Evolutionary conservation across 2,797 vertebrate species (phyloP).

Genomic region (Hydrolagus colliei): DNA sequence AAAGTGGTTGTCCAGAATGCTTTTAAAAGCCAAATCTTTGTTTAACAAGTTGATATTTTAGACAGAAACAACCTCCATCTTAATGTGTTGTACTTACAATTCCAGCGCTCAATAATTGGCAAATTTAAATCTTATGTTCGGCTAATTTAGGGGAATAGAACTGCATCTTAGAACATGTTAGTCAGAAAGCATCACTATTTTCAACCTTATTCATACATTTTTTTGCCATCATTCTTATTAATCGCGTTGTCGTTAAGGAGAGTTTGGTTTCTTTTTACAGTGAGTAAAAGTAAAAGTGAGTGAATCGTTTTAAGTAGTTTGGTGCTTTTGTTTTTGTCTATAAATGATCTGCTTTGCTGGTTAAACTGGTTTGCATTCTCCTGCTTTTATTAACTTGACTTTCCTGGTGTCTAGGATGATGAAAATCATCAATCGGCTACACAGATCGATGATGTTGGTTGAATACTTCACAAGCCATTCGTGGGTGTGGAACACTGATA

Average conservation of each 20-base stretch:
- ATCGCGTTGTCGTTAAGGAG: background rate
- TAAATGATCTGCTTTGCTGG: constrained; percentile 34
- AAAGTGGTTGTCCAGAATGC: no score
- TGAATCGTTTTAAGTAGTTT: constrained; percentile 34
- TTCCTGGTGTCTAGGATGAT: constrained; percentile 78
- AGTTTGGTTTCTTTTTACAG: constrained; percentile 19
- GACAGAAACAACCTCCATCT: no score
- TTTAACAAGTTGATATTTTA: no score
- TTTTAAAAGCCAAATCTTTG: no score
- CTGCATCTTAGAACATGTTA: no score
- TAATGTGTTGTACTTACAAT: no score
- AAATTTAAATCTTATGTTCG: no score
- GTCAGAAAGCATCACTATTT: background rate
- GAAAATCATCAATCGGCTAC: constrained; percentile 93
- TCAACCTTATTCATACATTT: background rate
- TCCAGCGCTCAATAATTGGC: no score
- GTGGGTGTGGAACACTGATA: constrained; percentile 95
- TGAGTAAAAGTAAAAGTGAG: constrained; percentile 34
- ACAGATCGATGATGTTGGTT: constrained; percentile 89
- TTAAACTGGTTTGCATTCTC: background rate
- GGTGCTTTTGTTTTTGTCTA: constrained; percentile 39
- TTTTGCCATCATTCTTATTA: background rate
- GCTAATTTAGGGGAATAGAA: no score
- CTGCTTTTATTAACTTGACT: constrained; percentile 1
- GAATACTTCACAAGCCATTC: constrained; percentile 97